Conservation (phyloP, 2,113 vertebrate genomes). For the Meleagris gallopavo region DNA sequence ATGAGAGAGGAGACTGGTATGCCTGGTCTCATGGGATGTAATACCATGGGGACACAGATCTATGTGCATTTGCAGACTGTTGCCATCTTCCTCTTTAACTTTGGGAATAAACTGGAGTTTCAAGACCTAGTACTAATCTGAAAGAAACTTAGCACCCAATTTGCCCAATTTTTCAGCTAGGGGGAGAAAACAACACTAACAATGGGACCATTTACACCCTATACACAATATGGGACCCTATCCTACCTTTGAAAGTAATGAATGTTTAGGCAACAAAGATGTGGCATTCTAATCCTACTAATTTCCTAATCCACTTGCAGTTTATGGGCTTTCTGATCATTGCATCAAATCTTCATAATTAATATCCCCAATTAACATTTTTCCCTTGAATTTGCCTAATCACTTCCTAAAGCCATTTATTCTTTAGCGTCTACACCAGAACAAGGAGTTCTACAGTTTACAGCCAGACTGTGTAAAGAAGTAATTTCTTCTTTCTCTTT, state of each 20-base stretch:
- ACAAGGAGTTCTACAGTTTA: not conserved
- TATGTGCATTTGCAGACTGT: not conserved
- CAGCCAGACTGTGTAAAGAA: not conserved
- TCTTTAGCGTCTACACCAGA: not conserved
- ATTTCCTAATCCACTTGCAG: not conserved
- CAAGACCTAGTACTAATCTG: not conserved
- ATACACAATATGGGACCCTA: not conserved
- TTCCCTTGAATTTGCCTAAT: not conserved
- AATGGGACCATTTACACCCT: fast-evolving
- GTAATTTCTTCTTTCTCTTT: not conserved
- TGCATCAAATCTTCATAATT: not conserved
- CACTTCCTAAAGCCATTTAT: not conserved
- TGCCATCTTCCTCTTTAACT: not conserved
- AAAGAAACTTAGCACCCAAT: not conserved
- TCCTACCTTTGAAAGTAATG: not conserved
- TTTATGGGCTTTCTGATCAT: not conserved
- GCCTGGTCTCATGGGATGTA: fast-evolving
- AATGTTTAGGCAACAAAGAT: not conserved
- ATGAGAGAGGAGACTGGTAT: fast-evolving
- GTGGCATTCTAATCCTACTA: not conserved
- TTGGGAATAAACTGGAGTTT: not conserved
- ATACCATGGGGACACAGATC: not conserved
- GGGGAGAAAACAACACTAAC: not conserved
- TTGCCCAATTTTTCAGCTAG: not conserved
- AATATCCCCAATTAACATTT: not conserved